Base-by-base conservation (phyloP, 1,140 invertebrate genomes). In the Aphaenogaster rudis region DNA sequence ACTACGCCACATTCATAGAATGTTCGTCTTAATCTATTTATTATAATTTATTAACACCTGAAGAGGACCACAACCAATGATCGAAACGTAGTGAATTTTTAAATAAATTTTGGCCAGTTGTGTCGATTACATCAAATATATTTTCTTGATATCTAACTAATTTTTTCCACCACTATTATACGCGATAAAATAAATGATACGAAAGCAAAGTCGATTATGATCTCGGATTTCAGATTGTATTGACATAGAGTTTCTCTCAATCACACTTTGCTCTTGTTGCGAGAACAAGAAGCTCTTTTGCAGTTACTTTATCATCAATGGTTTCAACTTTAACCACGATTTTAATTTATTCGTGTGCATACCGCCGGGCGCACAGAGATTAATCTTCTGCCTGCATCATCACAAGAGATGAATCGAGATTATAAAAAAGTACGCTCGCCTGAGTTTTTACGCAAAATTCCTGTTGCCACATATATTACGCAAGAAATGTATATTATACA, bases 261-360 rank as follows among this genome's bases (percentile, higher is more conserved):
- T 77, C 15, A 21, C 3, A 50, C 17, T 52, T 79, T 28, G n/a
- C 9, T 81, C 0, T 71, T 57, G 15, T 71, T 57, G 36, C 17
- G 17, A 71, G 6, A 45, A 59, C 8, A 28, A 42, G 21, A 52
- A 54, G 3, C 13, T 66, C 28, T 59, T 59, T 81, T n/a, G 21
- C 21, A 36, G 64, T 57, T 45, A 45, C 15, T 36, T 71, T 57
- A 1, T 9, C 6, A 71, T 0, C 9, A 57, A 71, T 48, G 57
- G 42, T 63, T 78, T 61, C 21, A 48, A 45, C 39, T 42, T 71
- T 71, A 48, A 28, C 13, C 36, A 28, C 8, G 4, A 81, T 81
- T 71, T 71, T 71, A 81, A 69, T 81, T 71, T 81, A 71, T 81
- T 81, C 45, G 39, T 59, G 21, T 21, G 39, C 39, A 81, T 71